A percentile compares a stretch with the other conserved stretches of the same genome.
These are phyloP conservation scores for Ceratotherium simum DNA, from an alignment of 2,113 vertebrate genomes.

Conservation along the genomic window DNA sequence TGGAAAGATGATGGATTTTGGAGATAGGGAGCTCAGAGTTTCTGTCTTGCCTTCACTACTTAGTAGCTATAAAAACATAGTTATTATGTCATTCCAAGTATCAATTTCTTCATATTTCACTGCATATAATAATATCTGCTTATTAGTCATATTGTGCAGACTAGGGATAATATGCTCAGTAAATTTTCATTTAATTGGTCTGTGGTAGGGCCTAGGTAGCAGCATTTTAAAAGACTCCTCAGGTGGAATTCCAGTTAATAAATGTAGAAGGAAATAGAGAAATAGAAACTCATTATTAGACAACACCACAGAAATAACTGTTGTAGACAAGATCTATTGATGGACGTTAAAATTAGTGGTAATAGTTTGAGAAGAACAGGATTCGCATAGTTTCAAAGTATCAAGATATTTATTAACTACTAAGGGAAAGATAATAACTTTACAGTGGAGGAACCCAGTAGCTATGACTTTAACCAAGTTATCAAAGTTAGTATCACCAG, in stretches of 20 bases:
- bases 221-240: neutral
- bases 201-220: neutral
- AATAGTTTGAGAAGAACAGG: slow-evolving; percentile 3
- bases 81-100: neutral
- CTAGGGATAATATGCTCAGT: neutral
- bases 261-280: neutral
- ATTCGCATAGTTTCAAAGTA: neutral
- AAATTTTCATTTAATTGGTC: slow-evolving; percentile 20
- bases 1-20: neutral
- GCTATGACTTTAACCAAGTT: neutral
- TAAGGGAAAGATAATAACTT: neutral
- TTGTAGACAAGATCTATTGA: neutral
- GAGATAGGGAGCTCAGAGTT: neutral
- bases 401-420: neutral
- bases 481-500: neutral
- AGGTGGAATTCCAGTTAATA: neutral
- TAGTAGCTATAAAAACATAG: neutral
- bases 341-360: neutral
- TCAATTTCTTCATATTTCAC: slow-evolving; percentile 9
- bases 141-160: neutral
- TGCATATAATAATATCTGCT: neutral
- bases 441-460: neutral
- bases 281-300: neutral
- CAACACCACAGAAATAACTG: neutral
- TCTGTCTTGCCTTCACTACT: neutral